Conservation (phyloP, 2,113 vertebrate genomes). For the Orthonyx spaldingii region DNA sequence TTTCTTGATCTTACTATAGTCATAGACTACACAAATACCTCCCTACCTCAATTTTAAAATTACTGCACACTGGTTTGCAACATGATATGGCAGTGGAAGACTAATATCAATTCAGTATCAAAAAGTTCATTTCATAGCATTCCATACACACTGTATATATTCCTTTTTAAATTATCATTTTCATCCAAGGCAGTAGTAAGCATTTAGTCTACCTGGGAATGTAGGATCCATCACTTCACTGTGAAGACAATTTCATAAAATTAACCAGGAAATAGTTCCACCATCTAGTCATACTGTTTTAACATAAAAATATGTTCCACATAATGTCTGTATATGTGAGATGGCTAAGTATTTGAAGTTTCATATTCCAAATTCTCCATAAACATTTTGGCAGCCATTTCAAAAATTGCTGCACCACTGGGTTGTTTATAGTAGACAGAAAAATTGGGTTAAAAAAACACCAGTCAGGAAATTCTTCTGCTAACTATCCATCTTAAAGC, state of each 20-base stretch:
- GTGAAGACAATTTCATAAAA: constrained; percentile 9
- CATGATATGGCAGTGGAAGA: neutral
- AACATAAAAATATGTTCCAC: constrained; percentile 21
- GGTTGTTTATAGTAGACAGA: constrained; percentile 39
- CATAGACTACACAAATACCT: neutral
- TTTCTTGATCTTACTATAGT: neutral
- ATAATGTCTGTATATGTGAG: constrained; percentile 20
- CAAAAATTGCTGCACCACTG: neutral
- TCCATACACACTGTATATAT: neutral
- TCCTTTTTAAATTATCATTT: neutral
- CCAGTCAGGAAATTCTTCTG: constrained; percentile 51
- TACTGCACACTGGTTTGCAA: neutral
- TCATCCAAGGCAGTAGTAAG: neutral
- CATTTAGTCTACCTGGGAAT: neutral
- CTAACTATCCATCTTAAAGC: constrained; percentile 24
- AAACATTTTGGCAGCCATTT: constrained; percentile 33
- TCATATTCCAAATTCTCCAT: constrained; percentile 23
- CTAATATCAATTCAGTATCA: neutral
- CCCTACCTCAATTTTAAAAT: neutral
- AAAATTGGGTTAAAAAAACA: constrained; percentile 57
- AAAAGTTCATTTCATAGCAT: neutral
- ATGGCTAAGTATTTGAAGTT: constrained; percentile 28
- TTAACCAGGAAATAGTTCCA: constrained; percentile 34
- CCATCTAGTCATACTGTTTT: constrained; percentile 1
- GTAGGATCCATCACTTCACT: neutral